phyloP scores from a whole-genome alignment of 2,113 vertebrate genomes.

The Chloropsis hardwickii region DNA sequence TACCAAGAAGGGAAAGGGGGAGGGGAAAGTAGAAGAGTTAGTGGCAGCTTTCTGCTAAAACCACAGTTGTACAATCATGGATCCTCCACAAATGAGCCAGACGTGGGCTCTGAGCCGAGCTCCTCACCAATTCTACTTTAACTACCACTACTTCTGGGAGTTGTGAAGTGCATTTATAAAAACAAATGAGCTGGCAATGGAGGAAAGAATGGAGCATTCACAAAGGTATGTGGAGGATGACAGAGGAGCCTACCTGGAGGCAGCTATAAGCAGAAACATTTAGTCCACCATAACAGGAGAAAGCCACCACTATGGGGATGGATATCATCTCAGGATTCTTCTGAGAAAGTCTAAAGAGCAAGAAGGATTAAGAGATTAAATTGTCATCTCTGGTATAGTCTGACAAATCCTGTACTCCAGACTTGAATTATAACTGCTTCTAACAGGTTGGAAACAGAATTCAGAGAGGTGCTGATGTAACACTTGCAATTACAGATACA shows the following conservation, averaged over 20 bases:
- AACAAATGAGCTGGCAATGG: conserved; percentile 12
- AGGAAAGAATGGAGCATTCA: conserved; percentile 13
- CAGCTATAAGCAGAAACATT: conserved; percentile 63
- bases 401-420: conserved; percentile 28
- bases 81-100: not conserved
- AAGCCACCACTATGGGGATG: conserved; percentile 57
- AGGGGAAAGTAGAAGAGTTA: not conserved
- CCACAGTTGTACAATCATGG: not conserved
- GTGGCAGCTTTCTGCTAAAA: conserved; percentile 28
- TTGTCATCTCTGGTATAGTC: conserved; percentile 33
- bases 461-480: not conserved
- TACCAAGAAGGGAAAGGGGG: not conserved
- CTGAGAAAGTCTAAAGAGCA: conserved; percentile 68
- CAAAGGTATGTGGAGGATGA: conserved; percentile 5
- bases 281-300: conserved; percentile 66
- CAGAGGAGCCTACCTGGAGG: conserved; percentile 63
- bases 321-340: conserved; percentile 63
- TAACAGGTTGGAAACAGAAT: conserved; percentile 32
- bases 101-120: not conserved
- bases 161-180: not conserved
- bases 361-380: conserved; percentile 67
- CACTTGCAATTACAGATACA: not conserved
- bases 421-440: conserved; percentile 5
- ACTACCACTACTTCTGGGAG: conserved; percentile 10
- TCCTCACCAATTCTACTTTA: not conserved